Base-by-base conservation (phyloP, 2,113 vertebrate genomes). In the Anolis carolinensis region DNA sequence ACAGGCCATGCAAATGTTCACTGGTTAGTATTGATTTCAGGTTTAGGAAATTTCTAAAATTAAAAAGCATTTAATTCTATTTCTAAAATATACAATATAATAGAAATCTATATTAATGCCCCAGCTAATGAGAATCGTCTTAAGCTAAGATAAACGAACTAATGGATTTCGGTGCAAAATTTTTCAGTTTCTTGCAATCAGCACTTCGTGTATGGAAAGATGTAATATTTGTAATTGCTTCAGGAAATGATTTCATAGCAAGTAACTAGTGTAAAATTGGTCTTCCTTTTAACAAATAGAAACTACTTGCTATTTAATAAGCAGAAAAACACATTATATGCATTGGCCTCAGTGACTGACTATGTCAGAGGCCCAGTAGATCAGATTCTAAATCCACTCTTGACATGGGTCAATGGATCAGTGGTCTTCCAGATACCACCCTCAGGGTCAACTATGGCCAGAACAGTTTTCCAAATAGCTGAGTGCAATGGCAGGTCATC, bases 401-500 rank as follows among this genome's bases (percentile, higher is more conserved):
- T 96, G 96, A 96, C 96, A 98, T 96, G 98, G 98, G 98, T 99
- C 98, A 99, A 76, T 95, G 97, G 95, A 97, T 96, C 96, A 96
- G 95, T 90, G 90, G 93, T 95, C 96, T 96, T 94, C 93, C 92
- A 95, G 96, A 97, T 87, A 94, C 92, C 95, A 86, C 96, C 96
- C 95, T 96, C 87, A 91, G 96, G 96, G 96, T 92, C 92, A 94
- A 91, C 94, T 88, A 93, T 75, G 92, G 95, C 93, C 95, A 93
- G 93, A 90, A 91, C 87, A 87, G 91, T 94, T 95, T 95, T 96
- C 95, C 94, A 96, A 95, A 93, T 21, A 94, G 91, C 91, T 87
- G 94, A 96, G 95, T 94, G 97, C 96, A 97, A 95, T 84, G 89
- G 91, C 87, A 97, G 98, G 98, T 98, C 98, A 98, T 95, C 96